Conservation (phyloP, 92 coral and sea anemone species). For the Virgularia gustaviana region DNA sequence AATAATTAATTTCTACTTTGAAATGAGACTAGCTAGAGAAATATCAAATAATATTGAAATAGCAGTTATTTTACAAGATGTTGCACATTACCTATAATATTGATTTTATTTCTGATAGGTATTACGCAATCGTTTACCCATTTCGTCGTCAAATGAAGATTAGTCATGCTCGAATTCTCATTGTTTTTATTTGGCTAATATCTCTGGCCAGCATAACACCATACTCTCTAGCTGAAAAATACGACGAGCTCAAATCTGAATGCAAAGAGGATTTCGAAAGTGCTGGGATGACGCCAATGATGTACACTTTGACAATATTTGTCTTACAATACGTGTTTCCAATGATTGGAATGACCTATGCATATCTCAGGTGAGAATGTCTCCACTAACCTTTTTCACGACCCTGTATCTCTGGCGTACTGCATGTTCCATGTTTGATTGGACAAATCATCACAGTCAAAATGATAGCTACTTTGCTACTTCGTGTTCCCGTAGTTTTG, state of each 20-base stretch:
- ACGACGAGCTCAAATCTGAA: neutral
- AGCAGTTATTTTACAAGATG: neutral
- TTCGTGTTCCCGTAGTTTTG: too few species aligned
- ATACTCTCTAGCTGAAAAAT: constrained; percentile 69
- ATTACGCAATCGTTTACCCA: constrained; percentile 88
- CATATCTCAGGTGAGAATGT: constrained; percentile 67
- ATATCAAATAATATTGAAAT: too few species aligned
- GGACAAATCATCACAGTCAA: too few species aligned
- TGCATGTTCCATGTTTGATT: too few species aligned
- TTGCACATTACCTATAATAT: neutral
- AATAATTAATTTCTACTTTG: too few species aligned
- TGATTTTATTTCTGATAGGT: too few species aligned
- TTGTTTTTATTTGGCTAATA: constrained; percentile 72
- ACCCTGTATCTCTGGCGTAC: too few species aligned
- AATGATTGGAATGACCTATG: constrained; percentile 79
- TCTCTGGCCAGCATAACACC: constrained; percentile 91
- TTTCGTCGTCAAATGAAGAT: constrained; percentile 76
- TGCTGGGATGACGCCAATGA: constrained; percentile 72
- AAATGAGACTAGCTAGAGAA: too few species aligned
- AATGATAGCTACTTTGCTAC: too few species aligned
- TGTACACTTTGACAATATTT: constrained; percentile 76
- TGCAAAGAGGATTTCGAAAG: constrained; percentile 67
- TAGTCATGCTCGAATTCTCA: constrained; percentile 76
- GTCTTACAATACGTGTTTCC: constrained; percentile 85
- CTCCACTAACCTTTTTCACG: too few species aligned